Conservation (phyloP, 2,797 vertebrate genomes). For the Pseudochromis fuscus region DNA sequence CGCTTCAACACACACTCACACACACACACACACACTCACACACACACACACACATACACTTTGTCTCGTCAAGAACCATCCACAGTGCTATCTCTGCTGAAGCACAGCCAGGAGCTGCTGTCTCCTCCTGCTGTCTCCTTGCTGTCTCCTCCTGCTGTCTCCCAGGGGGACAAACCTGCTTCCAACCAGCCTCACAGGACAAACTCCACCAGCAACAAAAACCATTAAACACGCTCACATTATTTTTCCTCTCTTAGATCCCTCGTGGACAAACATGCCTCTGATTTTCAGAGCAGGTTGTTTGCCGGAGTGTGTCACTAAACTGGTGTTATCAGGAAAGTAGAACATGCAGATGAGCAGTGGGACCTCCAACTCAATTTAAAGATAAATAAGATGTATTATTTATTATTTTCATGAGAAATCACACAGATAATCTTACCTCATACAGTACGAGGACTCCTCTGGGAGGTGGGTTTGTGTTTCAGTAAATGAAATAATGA, state of each 20-base stretch:
- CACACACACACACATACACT: too few species aligned
- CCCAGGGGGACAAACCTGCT: slow-evolving; percentile 2
- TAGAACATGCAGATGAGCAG: background rate
- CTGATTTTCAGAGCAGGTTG: slow-evolving; percentile 13
- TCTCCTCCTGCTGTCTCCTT: background rate
- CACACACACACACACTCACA: too few species aligned
- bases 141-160: too few species aligned
- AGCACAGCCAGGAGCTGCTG: slow-evolving; percentile 8
- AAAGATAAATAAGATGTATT: background rate
- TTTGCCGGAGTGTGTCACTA: background rate
- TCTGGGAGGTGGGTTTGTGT: background rate
- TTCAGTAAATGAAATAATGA: background rate
- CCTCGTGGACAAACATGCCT: background rate
- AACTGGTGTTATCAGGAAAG: background rate
- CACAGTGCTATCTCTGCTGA: background rate
- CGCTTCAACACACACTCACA: too few species aligned
- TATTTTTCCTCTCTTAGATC: background rate
- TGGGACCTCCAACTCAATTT: background rate
- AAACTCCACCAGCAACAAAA: background rate
- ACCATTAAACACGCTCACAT: background rate
- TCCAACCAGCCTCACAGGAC: background rate
- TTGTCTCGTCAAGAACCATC: slow-evolving; percentile 25
- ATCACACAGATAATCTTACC: background rate
- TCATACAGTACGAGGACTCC: background rate
- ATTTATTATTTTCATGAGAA: background rate